Evolutionary conservation across 2,888 invertebrate genomes (phyloP), one percentile per base, ranked within the genome.

Genomic region (Latheticus oryzae): DNA sequence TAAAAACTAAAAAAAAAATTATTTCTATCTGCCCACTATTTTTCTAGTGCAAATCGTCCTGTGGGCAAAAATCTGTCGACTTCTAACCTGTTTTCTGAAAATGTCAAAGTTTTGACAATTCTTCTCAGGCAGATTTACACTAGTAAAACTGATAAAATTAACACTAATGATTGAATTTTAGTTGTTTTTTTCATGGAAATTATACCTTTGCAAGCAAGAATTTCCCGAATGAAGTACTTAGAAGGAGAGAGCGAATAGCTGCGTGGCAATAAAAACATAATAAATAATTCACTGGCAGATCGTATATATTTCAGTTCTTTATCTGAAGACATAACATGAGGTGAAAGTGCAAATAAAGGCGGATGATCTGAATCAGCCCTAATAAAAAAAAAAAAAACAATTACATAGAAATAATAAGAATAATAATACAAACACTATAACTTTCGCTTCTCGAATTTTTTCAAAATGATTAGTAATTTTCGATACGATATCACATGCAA

Each of bases 391-490:
- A 37, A 30, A 15, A 15, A 28, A 38, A 53, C 40, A 45, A n/a
- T n/a, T n/a, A n/a, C n/a, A n/a, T n/a, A n/a, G n/a, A n/a, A n/a
- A 21, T 51, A 61, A 58, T 11, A 1, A 38, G 28, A 13, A 43
- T 48, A 9, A 58, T 48, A 60, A 42, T 69, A 85, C 89, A 86
- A 81, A 91, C 90, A 86, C 86, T 73, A 87, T 84, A 65, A 85
- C 84, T 76, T 88, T 87, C 5, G 91, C 87, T 72, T 89, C 86
- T 64, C 92, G 83, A 57, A 94, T 91, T 72, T 89, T 88, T 73
- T 92, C 92, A 80, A 95, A 90, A 82, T 95, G 95, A 57, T 86
- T 85, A 5, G 91, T 90, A 16, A 94, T 86, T 75, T 87, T 89
- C 59, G 85, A 86, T 1, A 93, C 88, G 82, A 94, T 87, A 75